Evolutionary conservation across 2,888 invertebrate species (phyloP).

Genomic region (Eupithecia inturbata): DNA sequence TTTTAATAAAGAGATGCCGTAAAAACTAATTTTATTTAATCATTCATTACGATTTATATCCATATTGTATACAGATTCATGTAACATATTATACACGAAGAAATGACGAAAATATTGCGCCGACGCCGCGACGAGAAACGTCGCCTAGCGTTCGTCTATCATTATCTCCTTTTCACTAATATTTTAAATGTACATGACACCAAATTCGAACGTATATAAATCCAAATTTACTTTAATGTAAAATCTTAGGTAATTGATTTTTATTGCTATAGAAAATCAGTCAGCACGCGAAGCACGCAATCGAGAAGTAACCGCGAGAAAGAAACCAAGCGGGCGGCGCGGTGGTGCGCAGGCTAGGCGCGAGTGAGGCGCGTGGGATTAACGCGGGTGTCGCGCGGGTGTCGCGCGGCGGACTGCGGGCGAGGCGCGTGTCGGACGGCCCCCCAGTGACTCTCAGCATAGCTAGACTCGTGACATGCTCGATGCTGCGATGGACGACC

Average conservation of each 20-base stretch:
- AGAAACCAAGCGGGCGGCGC: conserved; percentile 82
- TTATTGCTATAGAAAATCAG: conserved; percentile 86
- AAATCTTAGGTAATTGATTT: conserved; percentile 85
- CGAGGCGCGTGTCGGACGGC: conserved; percentile 45
- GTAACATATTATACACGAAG: conserved; percentile 87
- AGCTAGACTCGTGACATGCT: conserved; percentile 72
- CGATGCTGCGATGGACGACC: conserved; percentile 73
- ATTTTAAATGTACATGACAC: conserved; percentile 85
- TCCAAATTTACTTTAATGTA: conserved; percentile 85
- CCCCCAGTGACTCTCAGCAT: conserved; percentile 55
- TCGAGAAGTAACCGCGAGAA: conserved; percentile 85
- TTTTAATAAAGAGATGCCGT: conserved; percentile 84
- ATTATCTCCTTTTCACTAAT: conserved; percentile 81
- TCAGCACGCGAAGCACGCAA: conserved; percentile 86
- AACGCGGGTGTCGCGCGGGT: conserved; percentile 44
- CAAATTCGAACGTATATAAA: conserved; percentile 85
- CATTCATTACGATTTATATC: conserved; percentile 83
- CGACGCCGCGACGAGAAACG: conserved; percentile 70
- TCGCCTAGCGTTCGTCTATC: conserved; percentile 80
- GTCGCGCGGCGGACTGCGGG: conserved; percentile 51
- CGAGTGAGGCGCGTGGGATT: conserved; percentile 48
- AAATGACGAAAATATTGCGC: conserved; percentile 83
- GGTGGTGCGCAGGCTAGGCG: conserved; percentile 50
- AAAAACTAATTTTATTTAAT: conserved; percentile 84
- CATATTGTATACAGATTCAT: conserved; percentile 86